Evolutionary conservation across 1,140 invertebrate genomes (phyloP).

Genomic region (Drosophila burlai): DNA sequence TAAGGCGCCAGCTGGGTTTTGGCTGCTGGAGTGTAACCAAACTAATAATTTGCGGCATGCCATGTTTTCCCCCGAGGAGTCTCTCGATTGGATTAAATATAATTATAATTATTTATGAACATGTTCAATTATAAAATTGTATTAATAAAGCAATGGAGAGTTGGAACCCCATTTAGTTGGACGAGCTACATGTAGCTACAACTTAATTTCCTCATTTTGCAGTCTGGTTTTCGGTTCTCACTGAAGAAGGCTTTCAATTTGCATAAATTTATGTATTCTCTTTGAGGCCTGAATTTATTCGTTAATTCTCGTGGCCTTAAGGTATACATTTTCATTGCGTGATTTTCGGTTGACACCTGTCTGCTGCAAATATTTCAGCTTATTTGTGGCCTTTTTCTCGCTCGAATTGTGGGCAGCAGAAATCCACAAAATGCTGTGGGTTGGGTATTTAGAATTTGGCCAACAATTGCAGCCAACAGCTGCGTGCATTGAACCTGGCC

Average conservation of each 20-base stretch:
- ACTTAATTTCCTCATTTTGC: conserved; percentile 20
- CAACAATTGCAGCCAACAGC: conserved; percentile 43
- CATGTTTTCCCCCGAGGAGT: conserved; percentile 26
- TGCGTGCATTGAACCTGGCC: conserved; percentile 56
- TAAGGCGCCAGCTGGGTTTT: conserved; percentile 38
- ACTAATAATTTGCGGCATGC: conserved; percentile 43
- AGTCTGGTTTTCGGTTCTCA: conserved; percentile 18
- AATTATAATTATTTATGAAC: conserved; percentile 37
- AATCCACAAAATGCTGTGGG: conserved; percentile 34
- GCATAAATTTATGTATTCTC: conserved; percentile 10
- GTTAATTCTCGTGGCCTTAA: conserved; percentile 12
- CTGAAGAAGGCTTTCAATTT: conserved; percentile 20
- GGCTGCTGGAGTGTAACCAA: conserved; percentile 58
- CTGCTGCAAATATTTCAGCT: conserved; percentile 42
- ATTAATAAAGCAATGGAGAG: conserved; percentile 32
- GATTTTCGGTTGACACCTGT: conserved; percentile 50
- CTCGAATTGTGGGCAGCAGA: conserved; percentile 43
- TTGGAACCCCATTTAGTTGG: conserved; percentile 3
- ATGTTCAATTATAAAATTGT: conserved; percentile 43
- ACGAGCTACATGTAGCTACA: background rate
- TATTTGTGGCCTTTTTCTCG: conserved; percentile 50
- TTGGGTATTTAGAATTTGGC: conserved; percentile 42
- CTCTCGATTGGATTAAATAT: conserved; percentile 25
- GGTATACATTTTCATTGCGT: conserved; percentile 48
- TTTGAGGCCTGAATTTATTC: conserved; percentile 14